Evolutionary conservation across 2,113 vertebrate genomes (phyloP), one percentile per base, ranked within the genome.

Genomic region (Heloderma charlesbogerti): DNA sequence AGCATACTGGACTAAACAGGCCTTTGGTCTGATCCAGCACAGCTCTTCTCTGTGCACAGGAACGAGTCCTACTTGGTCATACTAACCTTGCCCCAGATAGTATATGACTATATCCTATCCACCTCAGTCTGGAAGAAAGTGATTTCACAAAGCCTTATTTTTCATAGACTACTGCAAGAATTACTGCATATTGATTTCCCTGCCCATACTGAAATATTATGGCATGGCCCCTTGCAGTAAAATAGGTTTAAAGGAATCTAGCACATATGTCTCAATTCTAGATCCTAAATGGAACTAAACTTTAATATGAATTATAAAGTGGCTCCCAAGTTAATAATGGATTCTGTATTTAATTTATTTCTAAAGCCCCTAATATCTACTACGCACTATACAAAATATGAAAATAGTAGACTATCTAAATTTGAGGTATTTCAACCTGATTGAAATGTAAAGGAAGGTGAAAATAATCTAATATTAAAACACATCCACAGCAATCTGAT

Each of bases 381-480:
- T n/a, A 86, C 7, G 31, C 20, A 34, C 12, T 54, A 51, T 87
- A 74, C 67, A n/a, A 48, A 71, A n/a, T 45, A 54, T 34, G 48
- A 48, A 45, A 69, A 69, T 5, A 63, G 37, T 43, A 40, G 51
- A 37, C 22, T 40, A 40, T 40, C 34, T 63, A 83, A 67, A 45
- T 43, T 72, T 72, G 45, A 34, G 15, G 67, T 13, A 72, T 72
- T 72, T 37, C 12, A n/a, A 71, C 16, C 31, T 48, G 6, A 86
- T 2, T 94, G 88, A 92, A 96, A 97, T 84, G 93, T 96, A 94
- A 95, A 95, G 88, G 96, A 96, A 97, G 91, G 94, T 97, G 96
- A 97, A 96, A 95, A 67, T 91, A 95, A 97, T 97, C 95, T 92
- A 94, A 1, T 95, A 96, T 97, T 96, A 97, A 97, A 97, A 93